Base-by-base conservation (phyloP, 37 sponge, comb jelly and placozoan species). In the Chondrilla cf. caribensis region DNA sequence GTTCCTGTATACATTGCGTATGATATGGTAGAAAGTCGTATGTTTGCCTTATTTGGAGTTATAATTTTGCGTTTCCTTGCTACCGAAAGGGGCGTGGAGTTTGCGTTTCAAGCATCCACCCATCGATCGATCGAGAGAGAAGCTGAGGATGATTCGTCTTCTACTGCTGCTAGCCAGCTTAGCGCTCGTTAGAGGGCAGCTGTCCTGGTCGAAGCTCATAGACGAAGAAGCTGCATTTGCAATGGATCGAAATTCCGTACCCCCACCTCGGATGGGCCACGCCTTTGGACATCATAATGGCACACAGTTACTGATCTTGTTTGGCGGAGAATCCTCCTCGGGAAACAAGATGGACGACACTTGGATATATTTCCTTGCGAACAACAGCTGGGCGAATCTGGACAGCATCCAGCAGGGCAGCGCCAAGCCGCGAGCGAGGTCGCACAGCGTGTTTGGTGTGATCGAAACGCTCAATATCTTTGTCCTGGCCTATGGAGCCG, bases 401-500 rank as follows among this genome's bases (percentile, higher is more conserved):
- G 0, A 57, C 9, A 2, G 39, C 44, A 58, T 35, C 7, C 65
- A 38, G 44, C 60, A 8, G 21, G 8, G 0, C 44, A 28, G 5
- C 64, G 15, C 6, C 7, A 24, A 60, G n/a, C 81, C 81, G 0
- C 37, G 33, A 26, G 73, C 76, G 1, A 65, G 86, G 22, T 31
- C 26, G 3, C 26, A 60, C 24, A 40, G 70, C 21, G 65, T 64
- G 59, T 72, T 29, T 72, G 86, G 76, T 2, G 76, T 73, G 25
- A 39, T 73, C 41, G 44, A 60, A 15, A 64, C 66, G 7, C 6
- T 28, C 33, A 41, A 38, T 33, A 31, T 89, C 37, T 89, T 89
- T 70, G 85, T 89, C 32, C 76, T 89, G 0, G 62, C 85, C 19
- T 79, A 40, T 0, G 89, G 89, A 26, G 0, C 39, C 19, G 29